These are phyloP conservation scores for Nemotelus nigrinus DNA, from an alignment of 2,888 invertebrate genomes.

Conservation along the genomic window DNA sequence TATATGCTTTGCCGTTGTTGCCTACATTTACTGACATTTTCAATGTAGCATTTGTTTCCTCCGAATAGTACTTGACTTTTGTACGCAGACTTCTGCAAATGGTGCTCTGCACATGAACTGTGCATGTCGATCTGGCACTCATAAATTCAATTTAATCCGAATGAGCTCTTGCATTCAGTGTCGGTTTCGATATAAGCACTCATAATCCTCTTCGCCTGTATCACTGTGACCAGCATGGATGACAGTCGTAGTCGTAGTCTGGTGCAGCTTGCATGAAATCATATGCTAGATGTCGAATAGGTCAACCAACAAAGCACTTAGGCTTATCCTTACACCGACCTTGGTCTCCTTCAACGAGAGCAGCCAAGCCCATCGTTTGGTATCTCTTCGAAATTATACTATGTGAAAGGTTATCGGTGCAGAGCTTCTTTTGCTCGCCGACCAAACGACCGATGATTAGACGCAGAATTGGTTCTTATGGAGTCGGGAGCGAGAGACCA, in stretches of 20 bases:
- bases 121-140: slow-evolving; percentile 5
- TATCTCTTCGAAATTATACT: too few species aligned
- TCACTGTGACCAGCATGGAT: neutral
- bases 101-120: neutral
- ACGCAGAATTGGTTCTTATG: too few species aligned
- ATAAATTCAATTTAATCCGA: slow-evolving; percentile 33
- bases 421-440: too few species aligned
- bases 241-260: neutral
- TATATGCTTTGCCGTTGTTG: neutral
- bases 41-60: too few species aligned
- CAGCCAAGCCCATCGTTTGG: too few species aligned
- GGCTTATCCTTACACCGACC: neutral
- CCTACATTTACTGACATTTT: too few species aligned
- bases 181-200: slow-evolving; percentile 3
- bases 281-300: slow-evolving; percentile 21
- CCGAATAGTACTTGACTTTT: too few species aligned
- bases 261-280: neutral
- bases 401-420: too few species aligned
- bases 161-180: slow-evolving; percentile 16
- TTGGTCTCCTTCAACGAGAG: neutral
- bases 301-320: slow-evolving; percentile 6
- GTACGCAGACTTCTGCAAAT: too few species aligned
- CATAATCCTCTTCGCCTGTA: slow-evolving; percentile 2
- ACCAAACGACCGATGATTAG: too few species aligned
- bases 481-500: too few species aligned